Conservation (phyloP, 2,888 invertebrate species). For the Platycnemis pennipes region DNA sequence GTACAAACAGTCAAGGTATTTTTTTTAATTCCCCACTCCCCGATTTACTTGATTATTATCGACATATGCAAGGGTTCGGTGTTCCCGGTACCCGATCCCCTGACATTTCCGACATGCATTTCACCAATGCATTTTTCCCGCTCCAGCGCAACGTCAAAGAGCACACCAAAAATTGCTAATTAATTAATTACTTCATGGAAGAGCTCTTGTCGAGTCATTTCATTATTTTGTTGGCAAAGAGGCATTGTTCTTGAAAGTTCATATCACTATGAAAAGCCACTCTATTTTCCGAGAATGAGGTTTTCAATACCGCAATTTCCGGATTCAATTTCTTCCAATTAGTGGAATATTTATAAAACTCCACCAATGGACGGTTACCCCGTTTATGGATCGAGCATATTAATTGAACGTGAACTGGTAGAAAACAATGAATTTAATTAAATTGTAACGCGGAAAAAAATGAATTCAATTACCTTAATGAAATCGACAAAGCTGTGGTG, state of each 20-base stretch:
- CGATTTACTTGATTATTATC: constrained; percentile 53
- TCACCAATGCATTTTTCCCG: neutral
- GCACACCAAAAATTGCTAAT: neutral
- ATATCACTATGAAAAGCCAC: neutral
- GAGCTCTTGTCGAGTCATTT: neutral
- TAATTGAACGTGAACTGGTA: constrained; percentile 60
- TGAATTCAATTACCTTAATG: constrained; percentile 63
- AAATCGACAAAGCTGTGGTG: constrained; percentile 62
- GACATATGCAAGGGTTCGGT: neutral
- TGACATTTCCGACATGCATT: neutral
- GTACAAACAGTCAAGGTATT: neutral
- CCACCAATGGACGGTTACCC: neutral
- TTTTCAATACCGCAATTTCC: constrained; percentile 22
- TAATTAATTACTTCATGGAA: constrained; percentile 43
- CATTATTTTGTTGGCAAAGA: constrained; percentile 34
- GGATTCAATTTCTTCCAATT: constrained; percentile 45
- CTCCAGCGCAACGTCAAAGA: neutral
- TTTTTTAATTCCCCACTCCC: neutral
- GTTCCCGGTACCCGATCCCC: neutral
- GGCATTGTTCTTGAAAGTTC: neutral
- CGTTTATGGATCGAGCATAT: constrained; percentile 19
- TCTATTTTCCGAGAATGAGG: constrained; percentile 2
- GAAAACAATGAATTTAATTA: constrained; percentile 64
- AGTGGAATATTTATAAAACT: constrained; percentile 8
- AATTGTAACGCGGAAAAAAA: constrained; percentile 33